phyloP scores from a whole-genome alignment of 2,888 invertebrate species.

The Phortica okadai region DNA sequence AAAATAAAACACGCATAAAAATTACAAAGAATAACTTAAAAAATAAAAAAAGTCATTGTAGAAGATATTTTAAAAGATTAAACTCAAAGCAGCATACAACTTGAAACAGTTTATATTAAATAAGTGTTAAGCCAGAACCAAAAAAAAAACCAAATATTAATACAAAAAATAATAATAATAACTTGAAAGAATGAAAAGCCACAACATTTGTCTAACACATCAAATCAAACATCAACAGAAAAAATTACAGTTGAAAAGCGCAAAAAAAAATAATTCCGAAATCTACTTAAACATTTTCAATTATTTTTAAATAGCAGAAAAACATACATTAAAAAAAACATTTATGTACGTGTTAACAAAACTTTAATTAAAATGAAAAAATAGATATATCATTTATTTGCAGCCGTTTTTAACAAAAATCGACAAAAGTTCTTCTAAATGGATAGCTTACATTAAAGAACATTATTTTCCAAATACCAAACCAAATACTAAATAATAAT shows the following conservation, averaged over 20 bases:
- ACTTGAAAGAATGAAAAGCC: conserved; percentile 34
- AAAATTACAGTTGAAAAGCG: not conserved
- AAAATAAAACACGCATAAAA: conserved; percentile 25
- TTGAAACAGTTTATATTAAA: conserved; percentile 31
- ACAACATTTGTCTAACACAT: not conserved
- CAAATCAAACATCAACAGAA: not conserved
- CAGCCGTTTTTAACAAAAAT: no score
- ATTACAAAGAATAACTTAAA: conserved; percentile 32
- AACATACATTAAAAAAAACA: not conserved
- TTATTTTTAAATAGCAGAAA: not conserved
- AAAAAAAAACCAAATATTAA: conserved; percentile 50
- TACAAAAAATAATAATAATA: conserved; percentile 35
- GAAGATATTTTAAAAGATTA: conserved; percentile 69
- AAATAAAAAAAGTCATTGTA: conserved; percentile 60
- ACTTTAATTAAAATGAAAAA: no score
- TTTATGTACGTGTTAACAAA: no score
- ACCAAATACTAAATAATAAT: conserved; percentile 46
- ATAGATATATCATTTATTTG: no score
- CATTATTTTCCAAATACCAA: conserved; percentile 27
- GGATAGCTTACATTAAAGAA: conserved; percentile 62
- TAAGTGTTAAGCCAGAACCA: conserved; percentile 50
- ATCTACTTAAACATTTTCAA: no score
- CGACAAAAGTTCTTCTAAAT: not conserved
- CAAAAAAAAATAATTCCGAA: not conserved
- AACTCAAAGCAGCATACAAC: conserved; percentile 38